phyloP scores from a whole-genome alignment of 1,140 invertebrate genomes.

The Charaxes varanes region DNA sequence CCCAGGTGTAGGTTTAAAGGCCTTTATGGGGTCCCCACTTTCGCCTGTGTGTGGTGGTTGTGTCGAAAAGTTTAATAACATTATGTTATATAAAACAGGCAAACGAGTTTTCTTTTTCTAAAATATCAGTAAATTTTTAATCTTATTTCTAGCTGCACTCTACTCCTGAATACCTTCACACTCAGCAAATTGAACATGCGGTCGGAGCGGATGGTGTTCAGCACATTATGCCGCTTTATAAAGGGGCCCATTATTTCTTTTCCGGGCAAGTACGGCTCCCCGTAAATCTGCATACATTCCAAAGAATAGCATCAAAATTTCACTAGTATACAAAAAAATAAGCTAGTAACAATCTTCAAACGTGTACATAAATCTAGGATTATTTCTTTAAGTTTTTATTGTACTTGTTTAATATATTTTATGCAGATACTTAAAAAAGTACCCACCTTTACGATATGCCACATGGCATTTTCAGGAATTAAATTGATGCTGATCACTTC shows the following conservation, averaged over 20 bases:
- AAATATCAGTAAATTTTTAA: no score
- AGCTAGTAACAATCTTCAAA: background rate
- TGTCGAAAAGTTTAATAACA: no score
- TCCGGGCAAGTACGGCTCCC: background rate
- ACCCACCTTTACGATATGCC: background rate
- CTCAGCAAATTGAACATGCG: constrained; percentile 2
- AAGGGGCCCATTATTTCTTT: background rate
- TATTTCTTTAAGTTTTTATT: no score
- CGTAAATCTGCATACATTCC: constrained; percentile 4
- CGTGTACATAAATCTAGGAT: background rate
- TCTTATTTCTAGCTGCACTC: no score
- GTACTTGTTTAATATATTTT: no score
- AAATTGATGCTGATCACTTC: background rate
- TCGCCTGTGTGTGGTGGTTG: no score
- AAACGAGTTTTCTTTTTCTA: no score
- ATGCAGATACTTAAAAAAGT: no score
- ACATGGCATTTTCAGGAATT: background rate
- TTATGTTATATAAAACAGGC: no score
- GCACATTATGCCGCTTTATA: background rate
- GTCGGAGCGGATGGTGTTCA: background rate
- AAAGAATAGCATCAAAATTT: background rate
- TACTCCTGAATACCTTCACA: no score
- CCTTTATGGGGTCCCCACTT: no score
- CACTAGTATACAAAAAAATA: background rate
- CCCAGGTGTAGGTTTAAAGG: no score